phyloP scores from a whole-genome alignment of 2,888 invertebrate genomes.

The Scaptomyza caliginosa region DNA sequence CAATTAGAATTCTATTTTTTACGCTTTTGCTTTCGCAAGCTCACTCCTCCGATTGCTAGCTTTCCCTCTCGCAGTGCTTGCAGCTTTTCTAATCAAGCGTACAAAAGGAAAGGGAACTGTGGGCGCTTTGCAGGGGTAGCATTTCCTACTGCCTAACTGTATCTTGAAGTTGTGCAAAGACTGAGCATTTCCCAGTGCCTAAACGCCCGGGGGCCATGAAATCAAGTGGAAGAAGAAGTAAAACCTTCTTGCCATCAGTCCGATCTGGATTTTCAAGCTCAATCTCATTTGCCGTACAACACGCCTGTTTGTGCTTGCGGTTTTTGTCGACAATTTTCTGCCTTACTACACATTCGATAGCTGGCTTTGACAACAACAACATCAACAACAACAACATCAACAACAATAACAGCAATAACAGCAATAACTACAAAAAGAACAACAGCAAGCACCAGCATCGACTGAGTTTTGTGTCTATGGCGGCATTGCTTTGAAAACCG shows the following conservation, averaged over 20 bases:
- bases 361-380: conserved; percentile 61
- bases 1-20: conserved; percentile 71
- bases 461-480: conserved; percentile 19
- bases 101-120: conserved; percentile 27
- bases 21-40: conserved; percentile 9
- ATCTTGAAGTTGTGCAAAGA: conserved; percentile 49
- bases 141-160: conserved; percentile 47
- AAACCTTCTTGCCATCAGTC: conserved; percentile 32
- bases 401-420: conserved; percentile 47
- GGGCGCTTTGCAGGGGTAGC: conserved; percentile 7
- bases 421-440: too few relatives aligned
- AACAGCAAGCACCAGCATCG: conserved; percentile 28
- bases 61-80: conserved; percentile 55
- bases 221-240: conserved; percentile 72
- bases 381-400: conserved; percentile 44
- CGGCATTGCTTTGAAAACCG: conserved; percentile 56
- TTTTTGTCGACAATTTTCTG: conserved; percentile 73
- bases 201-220: conserved; percentile 61
- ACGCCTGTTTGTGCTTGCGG: conserved; percentile 18
- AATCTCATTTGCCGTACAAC: conserved; percentile 66
- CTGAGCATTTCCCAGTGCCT: conserved; percentile 16
- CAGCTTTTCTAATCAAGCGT: conserved; percentile 76
- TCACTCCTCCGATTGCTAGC: conserved; percentile 10
- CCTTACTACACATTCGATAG: conserved; percentile 69
- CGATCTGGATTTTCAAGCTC: conserved; percentile 65